Percentiles rank a stretch among this genome's conserved stretches.
These are phyloP conservation scores for Drosophila rufa DNA, from an alignment of 1,140 invertebrate genomes.

Conservation along the genomic window DNA sequence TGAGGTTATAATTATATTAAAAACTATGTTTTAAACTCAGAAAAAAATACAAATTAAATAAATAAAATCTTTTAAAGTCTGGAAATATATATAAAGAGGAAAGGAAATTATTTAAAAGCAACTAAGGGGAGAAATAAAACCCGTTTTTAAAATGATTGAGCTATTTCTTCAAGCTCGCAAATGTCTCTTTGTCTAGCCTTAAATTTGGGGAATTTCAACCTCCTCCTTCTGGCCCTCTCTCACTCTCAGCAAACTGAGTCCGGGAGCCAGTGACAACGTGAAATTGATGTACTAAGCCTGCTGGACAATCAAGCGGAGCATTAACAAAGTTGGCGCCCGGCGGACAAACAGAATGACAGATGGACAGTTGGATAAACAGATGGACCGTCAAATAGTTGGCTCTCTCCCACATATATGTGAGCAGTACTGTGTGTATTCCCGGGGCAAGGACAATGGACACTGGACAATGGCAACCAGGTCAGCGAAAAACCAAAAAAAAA, in stretches of 20 bases:
- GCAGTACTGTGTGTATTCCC: background rate
- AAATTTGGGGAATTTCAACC: too few relatives aligned
- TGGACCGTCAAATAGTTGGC: conserved; percentile 30
- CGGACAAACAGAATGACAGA: conserved; percentile 31
- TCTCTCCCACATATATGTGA: background rate
- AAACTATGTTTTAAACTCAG: too few relatives aligned
- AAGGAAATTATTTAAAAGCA: too few relatives aligned
- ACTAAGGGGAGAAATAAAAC: too few relatives aligned
- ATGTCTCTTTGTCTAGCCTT: too few relatives aligned
- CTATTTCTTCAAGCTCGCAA: too few relatives aligned
- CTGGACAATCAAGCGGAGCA: conserved; percentile 7
- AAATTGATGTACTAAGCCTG: conserved; percentile 18
- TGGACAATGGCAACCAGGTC: conserved; percentile 17
- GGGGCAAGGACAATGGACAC: conserved; percentile 23
- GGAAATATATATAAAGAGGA: too few relatives aligned
- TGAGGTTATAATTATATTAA: too few relatives aligned
- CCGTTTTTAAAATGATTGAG: too few relatives aligned
- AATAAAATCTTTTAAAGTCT: too few relatives aligned
- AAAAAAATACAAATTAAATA: too few relatives aligned
- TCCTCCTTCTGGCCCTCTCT: too few relatives aligned
- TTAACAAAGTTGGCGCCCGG: conserved; percentile 16
- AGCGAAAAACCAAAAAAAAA: background rate
- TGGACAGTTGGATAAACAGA: conserved; percentile 22
- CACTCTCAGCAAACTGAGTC: background rate
- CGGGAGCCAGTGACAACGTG: background rate